Conservation (phyloP, 2,113 vertebrate species). For the Mesembrinibis cayennensis region DNA sequence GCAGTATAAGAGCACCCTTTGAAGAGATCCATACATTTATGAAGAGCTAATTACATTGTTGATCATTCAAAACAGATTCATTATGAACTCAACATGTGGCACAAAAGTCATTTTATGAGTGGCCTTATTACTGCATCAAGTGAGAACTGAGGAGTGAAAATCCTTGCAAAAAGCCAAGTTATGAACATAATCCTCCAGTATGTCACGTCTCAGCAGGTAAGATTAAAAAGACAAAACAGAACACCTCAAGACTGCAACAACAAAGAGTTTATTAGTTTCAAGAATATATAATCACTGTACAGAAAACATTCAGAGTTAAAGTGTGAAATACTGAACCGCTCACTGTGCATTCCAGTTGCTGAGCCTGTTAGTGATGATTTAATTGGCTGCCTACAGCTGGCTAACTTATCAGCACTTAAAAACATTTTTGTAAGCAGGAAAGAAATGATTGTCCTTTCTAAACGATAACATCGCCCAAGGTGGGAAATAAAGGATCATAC, state of each 20-base stretch:
- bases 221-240: constrained; percentile 15
- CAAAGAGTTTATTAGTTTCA: constrained; percentile 50
- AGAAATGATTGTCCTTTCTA: constrained; percentile 29
- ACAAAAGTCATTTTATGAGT: not conserved
- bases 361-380: constrained; percentile 15
- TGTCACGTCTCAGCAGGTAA: not conserved
- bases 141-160: not conserved
- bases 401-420: constrained; percentile 5
- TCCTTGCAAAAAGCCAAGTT: not conserved
- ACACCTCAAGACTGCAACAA: constrained; percentile 1
- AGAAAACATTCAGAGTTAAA: constrained; percentile 25
- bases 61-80: constrained; percentile 14
- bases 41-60: not conserved
- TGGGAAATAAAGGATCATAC: not conserved
- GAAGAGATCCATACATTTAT: not conserved
- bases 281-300: constrained; percentile 20
- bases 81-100: constrained; percentile 8
- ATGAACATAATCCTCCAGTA: not conserved
- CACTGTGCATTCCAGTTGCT: not conserved
- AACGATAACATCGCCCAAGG: not conserved
- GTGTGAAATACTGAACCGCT: not conserved
- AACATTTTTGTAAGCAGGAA: constrained; percentile 20
- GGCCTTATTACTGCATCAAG: not conserved
- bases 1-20: not conserved
- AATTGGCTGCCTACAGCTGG: constrained; percentile 2